Conservation (phyloP, 2,113 vertebrate species). For the Sitta europaea region DNA sequence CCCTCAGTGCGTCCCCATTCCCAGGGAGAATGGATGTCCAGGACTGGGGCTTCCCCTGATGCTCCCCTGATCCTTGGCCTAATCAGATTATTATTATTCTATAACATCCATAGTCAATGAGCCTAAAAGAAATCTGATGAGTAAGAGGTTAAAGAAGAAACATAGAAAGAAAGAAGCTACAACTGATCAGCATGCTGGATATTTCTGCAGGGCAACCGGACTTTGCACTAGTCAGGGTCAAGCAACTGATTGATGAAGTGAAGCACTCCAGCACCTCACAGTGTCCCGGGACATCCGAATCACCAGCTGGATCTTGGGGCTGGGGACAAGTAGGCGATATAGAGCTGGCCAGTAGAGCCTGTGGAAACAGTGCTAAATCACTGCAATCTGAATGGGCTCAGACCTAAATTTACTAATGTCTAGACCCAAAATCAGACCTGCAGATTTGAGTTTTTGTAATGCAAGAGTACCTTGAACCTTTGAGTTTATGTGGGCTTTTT, state of each 20-base stretch:
- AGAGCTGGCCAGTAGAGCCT: background rate
- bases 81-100: background rate
- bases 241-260: background rate
- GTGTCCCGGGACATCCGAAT: background rate
- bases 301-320: background rate
- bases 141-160: background rate
- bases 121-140: background rate
- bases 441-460: background rate
- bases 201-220: background rate
- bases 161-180: background rate
- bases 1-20: background rate
- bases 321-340: fast-evolving
- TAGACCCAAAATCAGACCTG: background rate
- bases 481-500: background rate
- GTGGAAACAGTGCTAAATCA: background rate
- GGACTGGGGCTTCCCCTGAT: background rate
- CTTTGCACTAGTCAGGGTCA: background rate
- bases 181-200: background rate
- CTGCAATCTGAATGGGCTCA: background rate
- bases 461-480: background rate
- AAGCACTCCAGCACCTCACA: background rate
- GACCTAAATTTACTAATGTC: background rate
- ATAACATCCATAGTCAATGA: background rate
- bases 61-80: background rate
- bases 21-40: background rate